Percentiles rank a stretch among this genome's conserved stretches.
phyloP scores from a whole-genome alignment of 30 jellyfish, hydroid and myxozoan species.

The Turritopsis rubra region DNA sequence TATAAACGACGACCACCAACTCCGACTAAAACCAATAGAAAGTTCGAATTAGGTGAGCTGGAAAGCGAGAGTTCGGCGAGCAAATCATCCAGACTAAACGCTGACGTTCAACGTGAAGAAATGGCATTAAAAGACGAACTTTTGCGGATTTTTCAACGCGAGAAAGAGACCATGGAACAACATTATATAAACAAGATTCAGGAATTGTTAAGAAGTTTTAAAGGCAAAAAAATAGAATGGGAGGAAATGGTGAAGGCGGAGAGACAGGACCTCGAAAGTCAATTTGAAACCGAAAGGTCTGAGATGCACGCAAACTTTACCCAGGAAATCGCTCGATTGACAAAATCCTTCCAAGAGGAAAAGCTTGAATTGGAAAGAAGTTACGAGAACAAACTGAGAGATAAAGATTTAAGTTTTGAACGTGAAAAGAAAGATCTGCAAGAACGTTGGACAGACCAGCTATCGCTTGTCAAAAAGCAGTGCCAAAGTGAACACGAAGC shows the following conservation, averaged over 20 bases:
- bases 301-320: slow-evolving; percentile 66
- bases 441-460: slow-evolving; percentile 18
- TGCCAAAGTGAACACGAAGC: slow-evolving; percentile 30
- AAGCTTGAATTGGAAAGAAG: slow-evolving; percentile 40
- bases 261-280: slow-evolving; percentile 65
- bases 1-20: slow-evolving; percentile 24
- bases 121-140: slow-evolving; percentile 76
- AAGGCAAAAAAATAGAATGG: slow-evolving; percentile 81
- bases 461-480: slow-evolving; percentile 27
- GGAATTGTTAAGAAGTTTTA: slow-evolving; percentile 69
- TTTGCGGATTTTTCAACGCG: slow-evolving; percentile 63
- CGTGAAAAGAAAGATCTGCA: slow-evolving; percentile 21
- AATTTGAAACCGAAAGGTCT: slow-evolving; percentile 68
- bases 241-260: slow-evolving; percentile 81
- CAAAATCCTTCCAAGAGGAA: slow-evolving; percentile 56
- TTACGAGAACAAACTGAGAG: slow-evolving; percentile 28
- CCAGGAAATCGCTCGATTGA: slow-evolving; percentile 59
- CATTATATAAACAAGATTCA: slow-evolving; percentile 54
- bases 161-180: slow-evolving; percentile 79
- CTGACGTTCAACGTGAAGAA: slow-evolving; percentile 31
- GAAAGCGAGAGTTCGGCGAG: slow-evolving; percentile 3
- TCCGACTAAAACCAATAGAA: not conserved
- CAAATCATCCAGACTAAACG: slow-evolving; percentile 18
- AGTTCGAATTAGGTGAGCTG: slow-evolving; percentile 19
- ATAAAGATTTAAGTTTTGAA: slow-evolving; percentile 29